Evolutionary conservation across 1,140 invertebrate species (phyloP).

Genomic region (Medauroidea extradentata): DNA sequence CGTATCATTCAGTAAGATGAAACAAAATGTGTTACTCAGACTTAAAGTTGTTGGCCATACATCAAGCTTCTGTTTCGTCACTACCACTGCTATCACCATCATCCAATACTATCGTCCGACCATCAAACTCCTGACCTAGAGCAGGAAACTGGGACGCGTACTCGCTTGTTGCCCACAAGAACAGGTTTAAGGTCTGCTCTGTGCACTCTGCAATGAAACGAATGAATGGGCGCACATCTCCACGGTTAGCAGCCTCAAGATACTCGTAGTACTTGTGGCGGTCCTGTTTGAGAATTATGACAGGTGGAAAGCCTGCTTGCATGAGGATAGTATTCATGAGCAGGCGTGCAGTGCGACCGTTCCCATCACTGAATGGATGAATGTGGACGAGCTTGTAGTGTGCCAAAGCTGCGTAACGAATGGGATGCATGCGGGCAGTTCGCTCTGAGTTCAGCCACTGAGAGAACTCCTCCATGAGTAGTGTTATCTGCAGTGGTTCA

Average conservation of each 20-base stretch:
- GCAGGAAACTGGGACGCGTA: constrained; percentile 48
- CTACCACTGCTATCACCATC: not conserved
- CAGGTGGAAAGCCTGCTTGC: constrained; percentile 94
- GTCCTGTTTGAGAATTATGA: constrained; percentile 91
- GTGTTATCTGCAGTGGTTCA: constrained; percentile 68
- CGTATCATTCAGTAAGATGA: too few relatives aligned
- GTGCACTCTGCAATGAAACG: constrained; percentile 94
- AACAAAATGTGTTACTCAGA: too few relatives aligned
- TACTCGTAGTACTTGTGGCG: constrained; percentile 80
- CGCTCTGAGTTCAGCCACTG: constrained; percentile 88
- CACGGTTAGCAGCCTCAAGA: constrained; percentile 85
- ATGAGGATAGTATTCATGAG: constrained; percentile 98
- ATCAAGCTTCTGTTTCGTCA: not conserved
- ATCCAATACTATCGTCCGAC: constrained; percentile 11
- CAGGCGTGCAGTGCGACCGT: constrained; percentile 89
- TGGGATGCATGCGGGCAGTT: constrained; percentile 76
- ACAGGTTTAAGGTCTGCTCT: constrained; percentile 89
- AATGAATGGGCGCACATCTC: constrained; percentile 88
- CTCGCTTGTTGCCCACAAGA: constrained; percentile 73
- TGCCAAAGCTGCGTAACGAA: constrained; percentile 66
- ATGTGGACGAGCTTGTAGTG: constrained; percentile 83
- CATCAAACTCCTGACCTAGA: constrained; percentile 28
- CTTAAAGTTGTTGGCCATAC: too few relatives aligned
- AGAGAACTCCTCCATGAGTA: constrained; percentile 83
- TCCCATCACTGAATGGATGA: constrained; percentile 90